Percentiles rank a stretch among this genome's conserved stretches.
phyloP scores from a whole-genome alignment of 64 coral and sea anemone species.

The Stylophora pistillata region DNA sequence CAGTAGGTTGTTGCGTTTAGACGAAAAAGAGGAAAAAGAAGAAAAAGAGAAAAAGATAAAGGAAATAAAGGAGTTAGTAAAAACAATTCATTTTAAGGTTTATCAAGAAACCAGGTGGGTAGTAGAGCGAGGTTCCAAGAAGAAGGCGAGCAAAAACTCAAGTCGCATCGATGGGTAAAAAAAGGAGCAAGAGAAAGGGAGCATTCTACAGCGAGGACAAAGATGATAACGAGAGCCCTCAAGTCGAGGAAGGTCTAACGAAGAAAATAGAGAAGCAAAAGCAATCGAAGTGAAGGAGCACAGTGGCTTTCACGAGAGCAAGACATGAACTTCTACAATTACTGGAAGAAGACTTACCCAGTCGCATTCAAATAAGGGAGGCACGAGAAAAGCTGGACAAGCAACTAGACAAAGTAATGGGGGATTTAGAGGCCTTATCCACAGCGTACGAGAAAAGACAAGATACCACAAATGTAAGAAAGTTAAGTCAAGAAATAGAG shows the following conservation, averaged over 20 bases:
- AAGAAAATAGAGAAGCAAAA: too few species aligned
- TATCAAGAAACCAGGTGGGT: conserved; percentile 18
- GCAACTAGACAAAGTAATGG: conserved; percentile 24
- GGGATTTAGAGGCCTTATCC: conserved; percentile 9
- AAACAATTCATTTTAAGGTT: too few species aligned
- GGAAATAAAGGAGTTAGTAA: neutral
- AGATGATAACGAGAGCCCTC: too few species aligned
- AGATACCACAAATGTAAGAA: conserved; percentile 15
- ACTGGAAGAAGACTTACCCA: conserved; percentile 20
- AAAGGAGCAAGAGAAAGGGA: conserved; percentile 29
- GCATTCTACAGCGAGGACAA: too few species aligned
- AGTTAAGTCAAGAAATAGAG: conserved; percentile 21
- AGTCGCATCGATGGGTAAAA: conserved; percentile 13
- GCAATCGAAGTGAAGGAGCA: neutral
- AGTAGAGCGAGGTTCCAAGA: conserved; percentile 26
- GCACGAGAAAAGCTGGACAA: conserved; percentile 20
- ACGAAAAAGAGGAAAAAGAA: too few species aligned
- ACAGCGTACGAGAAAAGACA: conserved; percentile 10
- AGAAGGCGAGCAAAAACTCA: neutral
- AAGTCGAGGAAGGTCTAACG: too few species aligned
- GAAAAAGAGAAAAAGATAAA: too few species aligned
- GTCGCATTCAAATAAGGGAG: conserved; percentile 15
- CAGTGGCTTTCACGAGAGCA: conserved; percentile 7
- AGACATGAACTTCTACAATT: conserved; percentile 25
- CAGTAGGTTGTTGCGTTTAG: too few species aligned